Conservation (phyloP, 2,888 invertebrate genomes). For the Pachycephus smyrnensis region DNA sequence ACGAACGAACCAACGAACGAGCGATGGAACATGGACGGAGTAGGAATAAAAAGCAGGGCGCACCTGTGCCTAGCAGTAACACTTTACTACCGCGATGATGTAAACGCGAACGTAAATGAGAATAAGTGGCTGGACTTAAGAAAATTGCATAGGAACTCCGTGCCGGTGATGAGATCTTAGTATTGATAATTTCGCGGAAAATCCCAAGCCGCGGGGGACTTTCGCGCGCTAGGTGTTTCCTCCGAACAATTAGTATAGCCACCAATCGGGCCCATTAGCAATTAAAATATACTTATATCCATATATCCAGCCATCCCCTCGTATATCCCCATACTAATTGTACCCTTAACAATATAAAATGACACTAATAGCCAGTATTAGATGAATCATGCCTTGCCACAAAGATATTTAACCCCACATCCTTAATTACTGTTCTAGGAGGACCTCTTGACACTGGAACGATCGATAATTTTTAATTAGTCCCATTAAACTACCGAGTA, state of each 20-base stretch:
- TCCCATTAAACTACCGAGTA: neutral
- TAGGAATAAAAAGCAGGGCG: constrained; percentile 59
- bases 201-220: neutral
- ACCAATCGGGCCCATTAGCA: neutral
- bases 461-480: constrained; percentile 8
- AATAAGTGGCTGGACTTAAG: constrained; percentile 59
- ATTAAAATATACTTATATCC: neutral
- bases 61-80: constrained; percentile 63
- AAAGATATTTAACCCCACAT: neutral
- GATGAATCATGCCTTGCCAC: neutral
- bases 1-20: constrained; percentile 15
- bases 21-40: constrained; percentile 37
- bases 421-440: neutral
- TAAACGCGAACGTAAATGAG: constrained; percentile 64
- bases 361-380: neutral
- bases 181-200: constrained; percentile 13
- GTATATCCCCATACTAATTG: neutral
- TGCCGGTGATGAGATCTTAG: constrained; percentile 11
- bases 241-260: neutral
- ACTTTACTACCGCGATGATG: constrained; percentile 64
- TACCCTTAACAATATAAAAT: neutral
- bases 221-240: neutral
- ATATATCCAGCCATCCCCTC: neutral
- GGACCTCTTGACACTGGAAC: neutral
- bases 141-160: constrained; percentile 50